phyloP scores from a whole-genome alignment of 2,113 vertebrate genomes.

The Lonchura striata region DNA sequence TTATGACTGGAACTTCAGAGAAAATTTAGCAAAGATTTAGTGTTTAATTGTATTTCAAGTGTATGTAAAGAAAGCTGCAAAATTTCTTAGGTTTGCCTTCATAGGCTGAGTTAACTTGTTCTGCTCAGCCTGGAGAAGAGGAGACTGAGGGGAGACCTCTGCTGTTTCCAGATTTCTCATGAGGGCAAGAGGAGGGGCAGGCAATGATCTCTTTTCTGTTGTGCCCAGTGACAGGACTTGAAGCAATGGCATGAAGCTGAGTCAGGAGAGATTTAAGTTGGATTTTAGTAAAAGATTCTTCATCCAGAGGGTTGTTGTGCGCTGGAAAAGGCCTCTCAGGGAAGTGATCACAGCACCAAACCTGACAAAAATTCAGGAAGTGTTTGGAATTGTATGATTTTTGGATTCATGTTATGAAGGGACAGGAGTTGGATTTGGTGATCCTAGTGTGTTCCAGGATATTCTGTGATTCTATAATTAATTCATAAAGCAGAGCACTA shows the following conservation, averaged over 20 bases:
- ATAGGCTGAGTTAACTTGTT: background rate
- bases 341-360: background rate
- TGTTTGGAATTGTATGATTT: background rate
- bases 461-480: background rate
- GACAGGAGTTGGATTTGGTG: background rate
- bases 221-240: fast-evolving
- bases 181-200: background rate
- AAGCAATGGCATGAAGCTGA: background rate
- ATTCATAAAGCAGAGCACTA: background rate
- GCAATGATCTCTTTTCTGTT: background rate
- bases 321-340: background rate
- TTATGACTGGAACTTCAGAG: background rate
- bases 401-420: background rate
- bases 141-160: background rate
- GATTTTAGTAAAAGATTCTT: background rate
- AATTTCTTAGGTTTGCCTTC: background rate
- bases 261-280: background rate
- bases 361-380: background rate
- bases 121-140: background rate
- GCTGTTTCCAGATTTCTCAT: background rate
- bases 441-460: background rate
- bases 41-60: background rate
- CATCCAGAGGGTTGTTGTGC: no score
- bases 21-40: background rate
- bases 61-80: background rate